Evolutionary conservation across 2,888 invertebrate species (phyloP).

Genomic region (Halictus quadricinctus): DNA sequence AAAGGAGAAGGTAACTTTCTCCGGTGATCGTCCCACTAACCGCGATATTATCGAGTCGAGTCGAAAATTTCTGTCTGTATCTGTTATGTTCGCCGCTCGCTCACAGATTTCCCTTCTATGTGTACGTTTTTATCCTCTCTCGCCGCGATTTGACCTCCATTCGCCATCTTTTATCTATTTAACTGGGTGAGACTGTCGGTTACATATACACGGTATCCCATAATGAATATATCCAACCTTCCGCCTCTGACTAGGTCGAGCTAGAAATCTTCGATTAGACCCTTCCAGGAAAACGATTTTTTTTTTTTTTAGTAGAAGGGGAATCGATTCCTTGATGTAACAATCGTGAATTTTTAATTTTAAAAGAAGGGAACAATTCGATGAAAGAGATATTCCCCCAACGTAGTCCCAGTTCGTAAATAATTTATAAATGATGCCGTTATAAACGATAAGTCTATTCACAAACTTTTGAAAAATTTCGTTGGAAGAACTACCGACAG

Average conservation of each 20-base stretch:
- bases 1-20: slow-evolving; percentile 78
- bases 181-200: slow-evolving; percentile 35
- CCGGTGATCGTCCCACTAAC: slow-evolving; percentile 80
- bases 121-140: slow-evolving; percentile 51
- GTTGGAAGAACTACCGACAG: too few relatives aligned
- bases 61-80: slow-evolving; percentile 75
- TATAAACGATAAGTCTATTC: too few relatives aligned
- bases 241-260: not conserved
- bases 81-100: slow-evolving; percentile 34
- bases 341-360: too few relatives aligned
- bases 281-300: not conserved
- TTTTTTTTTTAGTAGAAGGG: not conserved
- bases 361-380: too few relatives aligned
- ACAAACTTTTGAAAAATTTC: too few relatives aligned
- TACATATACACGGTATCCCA: not conserved
- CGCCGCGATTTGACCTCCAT: slow-evolving; percentile 62
- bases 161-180: slow-evolving; percentile 53
- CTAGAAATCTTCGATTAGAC: not conserved
- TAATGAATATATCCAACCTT: not conserved
- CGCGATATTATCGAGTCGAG: slow-evolving; percentile 78
- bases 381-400: too few relatives aligned
- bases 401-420: not conserved
- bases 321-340: too few relatives aligned
- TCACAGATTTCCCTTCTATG: slow-evolving; percentile 52
- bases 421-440: not conserved